Evolutionary conservation across 2,888 invertebrate species (phyloP), one percentile per base, ranked within the genome.

Genomic region (Melanophora roralis): DNA sequence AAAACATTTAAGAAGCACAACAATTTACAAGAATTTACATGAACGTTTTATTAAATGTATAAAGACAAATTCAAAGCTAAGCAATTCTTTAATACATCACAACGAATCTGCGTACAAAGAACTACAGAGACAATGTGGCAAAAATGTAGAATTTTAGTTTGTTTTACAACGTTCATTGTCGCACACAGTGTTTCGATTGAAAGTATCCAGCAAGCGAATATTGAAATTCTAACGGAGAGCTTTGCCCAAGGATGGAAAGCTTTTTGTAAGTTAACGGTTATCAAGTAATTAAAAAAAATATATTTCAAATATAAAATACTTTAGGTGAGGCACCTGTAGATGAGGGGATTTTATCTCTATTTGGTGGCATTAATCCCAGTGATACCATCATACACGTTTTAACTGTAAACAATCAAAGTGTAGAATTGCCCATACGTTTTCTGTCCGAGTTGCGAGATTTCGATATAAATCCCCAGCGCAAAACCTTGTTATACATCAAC

Each of bases 241-340:
- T 72, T 87, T 0, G 80, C 83, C 43, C 83, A 81, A 0, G 87
- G 87, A 6, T 87, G 87, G 87, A 80, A 83, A 4, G 84, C 84
- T 1, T 87, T 87, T 68, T 87, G 87, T 87, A 83, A 87, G 87
- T 84, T 47, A 9, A 12, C 11, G 14, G 4, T 9, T 5, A 12
- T 11, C 0, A 38, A n/a, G 11, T 19, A 16, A 8, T 14, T 53
- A 14, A n/a, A 21, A 0, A 21, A 16, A 40, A 43, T 40, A 51
- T 5, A 16, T 36, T n/a, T 14, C 11, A 7, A 16, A 12, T 36
- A n/a, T 9, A 9, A 40, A 40, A 6, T 36, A 16, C 36, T 75
- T 5, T 43, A 88, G 88, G 88, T 76, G 85, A 87, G 60, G 84
- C 89, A 0, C 86, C 87, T 0, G 86, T 88, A 1, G 87, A 88